Evolutionary conservation across 2,888 invertebrate genomes (phyloP), one percentile per base, ranked within the genome.

Genomic region (Allacma fusca): DNA sequence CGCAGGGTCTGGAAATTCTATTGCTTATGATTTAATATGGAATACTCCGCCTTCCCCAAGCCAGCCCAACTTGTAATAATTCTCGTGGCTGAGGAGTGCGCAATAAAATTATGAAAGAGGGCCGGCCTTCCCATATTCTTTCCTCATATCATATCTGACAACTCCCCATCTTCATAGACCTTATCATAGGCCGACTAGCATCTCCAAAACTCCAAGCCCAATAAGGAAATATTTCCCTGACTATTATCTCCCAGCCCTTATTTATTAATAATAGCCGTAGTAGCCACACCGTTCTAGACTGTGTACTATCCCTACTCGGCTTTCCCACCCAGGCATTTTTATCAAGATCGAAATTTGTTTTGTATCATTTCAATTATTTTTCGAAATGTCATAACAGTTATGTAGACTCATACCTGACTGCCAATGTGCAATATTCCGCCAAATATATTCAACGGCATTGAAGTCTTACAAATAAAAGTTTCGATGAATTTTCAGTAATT

Each of bases 1-100:
- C n/a, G n/a, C n/a, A n/a, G n/a, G 59, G 7, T n/a, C 12, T 7
- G 7, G 59, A 23, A 7, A 23, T 7, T 13, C 5, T 19, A 21
- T 59, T 59, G 59, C 59, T 59, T 59, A 59, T 59, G 59, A 59
- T 59, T 59, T 59, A 59, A 59, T 59, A 59, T 59, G 59, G 59
- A 59, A 23, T 59, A 13, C 59, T n/a, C 59, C 59, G 59, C 59
- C 59, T n/a, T 59, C 40, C 40, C 7, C 40, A 5, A 40, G 7
- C 13, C 40, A 40, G 13, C n/a, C 5, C 7, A 13, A 40, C 40
- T 59, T n/a, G 59, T 19, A 59, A 7, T 7, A n/a, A n/a, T n/a
- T 23, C n/a, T 21, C 5, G 59, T 7, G n/a, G 19, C 23, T 7
- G 59, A 13, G 40, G 40, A 40, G 40, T 40, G 59, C 59, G 59